Conservation (phyloP, 30 jellyfish, hydroid and myxozoan genomes). For the Pelagia noctiluca region DNA sequence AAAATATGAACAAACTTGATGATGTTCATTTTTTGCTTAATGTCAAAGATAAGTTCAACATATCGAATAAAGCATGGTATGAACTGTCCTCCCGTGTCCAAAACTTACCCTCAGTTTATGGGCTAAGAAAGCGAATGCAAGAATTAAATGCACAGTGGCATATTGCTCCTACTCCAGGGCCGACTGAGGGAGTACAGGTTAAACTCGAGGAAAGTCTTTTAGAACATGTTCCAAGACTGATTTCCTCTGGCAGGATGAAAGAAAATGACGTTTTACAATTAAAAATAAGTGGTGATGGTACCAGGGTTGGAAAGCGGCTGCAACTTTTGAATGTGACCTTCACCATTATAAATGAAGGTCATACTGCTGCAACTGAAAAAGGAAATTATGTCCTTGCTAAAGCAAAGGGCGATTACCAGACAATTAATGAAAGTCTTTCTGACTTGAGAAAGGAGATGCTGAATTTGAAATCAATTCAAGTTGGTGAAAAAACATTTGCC, state of each 20-base stretch:
- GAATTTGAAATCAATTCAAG: neutral
- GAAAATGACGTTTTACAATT: neutral
- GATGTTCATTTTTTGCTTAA: constrained; percentile 24
- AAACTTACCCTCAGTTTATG: constrained; percentile 16
- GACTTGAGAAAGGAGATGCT: constrained; percentile 22
- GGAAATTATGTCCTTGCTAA: constrained; percentile 23
- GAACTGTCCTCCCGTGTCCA: constrained; percentile 7
- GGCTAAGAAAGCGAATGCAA: constrained; percentile 1
- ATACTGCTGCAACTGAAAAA: constrained; percentile 26
- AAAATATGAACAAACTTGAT: neutral
- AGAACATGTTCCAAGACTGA: neutral
- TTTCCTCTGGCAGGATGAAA: neutral
- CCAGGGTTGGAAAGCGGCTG: constrained; percentile 51
- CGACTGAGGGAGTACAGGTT: constrained; percentile 35
- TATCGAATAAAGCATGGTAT: constrained; percentile 29
- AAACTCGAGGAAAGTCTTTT: neutral
- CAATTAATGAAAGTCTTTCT: too few species aligned
- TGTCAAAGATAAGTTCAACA: constrained; percentile 25
- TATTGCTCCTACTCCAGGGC: constrained; percentile 16
- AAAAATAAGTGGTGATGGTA: constrained; percentile 48
- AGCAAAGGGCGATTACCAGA: too few species aligned
- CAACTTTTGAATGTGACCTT: constrained; percentile 22
- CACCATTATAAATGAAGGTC: constrained; percentile 21
- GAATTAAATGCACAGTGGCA: neutral
- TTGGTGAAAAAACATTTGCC: neutral